Percentiles rank a stretch among this genome's conserved stretches.
Evolutionary conservation across 2,113 vertebrate genomes (phyloP).

Genomic region (Trochalopteron elliotii): DNA sequence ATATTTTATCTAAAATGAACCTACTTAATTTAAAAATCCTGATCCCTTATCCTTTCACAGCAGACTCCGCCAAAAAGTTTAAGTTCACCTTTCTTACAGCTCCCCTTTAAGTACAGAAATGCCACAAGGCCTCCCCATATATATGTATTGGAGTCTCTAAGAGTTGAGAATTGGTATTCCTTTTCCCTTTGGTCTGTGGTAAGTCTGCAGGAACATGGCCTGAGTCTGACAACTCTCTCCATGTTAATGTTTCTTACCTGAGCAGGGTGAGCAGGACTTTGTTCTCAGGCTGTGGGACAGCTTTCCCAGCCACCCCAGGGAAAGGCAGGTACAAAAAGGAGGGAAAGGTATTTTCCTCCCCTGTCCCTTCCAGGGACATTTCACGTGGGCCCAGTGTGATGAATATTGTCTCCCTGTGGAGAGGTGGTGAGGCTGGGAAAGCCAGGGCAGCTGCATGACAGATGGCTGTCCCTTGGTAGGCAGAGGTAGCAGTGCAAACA

Average conservation of each 20-base stretch:
- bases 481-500: background rate
- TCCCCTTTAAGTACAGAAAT: background rate
- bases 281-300: background rate
- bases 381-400: background rate
- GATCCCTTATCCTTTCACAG: background rate
- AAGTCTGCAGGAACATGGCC: background rate
- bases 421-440: background rate
- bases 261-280: background rate
- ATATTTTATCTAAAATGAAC: background rate
- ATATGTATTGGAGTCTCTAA: background rate
- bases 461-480: background rate
- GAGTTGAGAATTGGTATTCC: background rate
- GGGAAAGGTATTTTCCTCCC: background rate
- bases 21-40: background rate
- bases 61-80: background rate
- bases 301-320: background rate
- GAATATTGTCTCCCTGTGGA: background rate
- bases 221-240: background rate
- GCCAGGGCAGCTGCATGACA: background rate
- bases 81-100: background rate
- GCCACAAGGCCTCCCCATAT: no score
- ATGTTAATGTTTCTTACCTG: background rate
- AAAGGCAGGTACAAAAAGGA: fast-evolving
- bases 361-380: background rate
- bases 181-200: background rate